A percentile compares a stretch with the other conserved stretches of the same genome.
Conservation (phyloP, 2,113 vertebrate genomes). For the Caloenas nicobarica region DNA sequence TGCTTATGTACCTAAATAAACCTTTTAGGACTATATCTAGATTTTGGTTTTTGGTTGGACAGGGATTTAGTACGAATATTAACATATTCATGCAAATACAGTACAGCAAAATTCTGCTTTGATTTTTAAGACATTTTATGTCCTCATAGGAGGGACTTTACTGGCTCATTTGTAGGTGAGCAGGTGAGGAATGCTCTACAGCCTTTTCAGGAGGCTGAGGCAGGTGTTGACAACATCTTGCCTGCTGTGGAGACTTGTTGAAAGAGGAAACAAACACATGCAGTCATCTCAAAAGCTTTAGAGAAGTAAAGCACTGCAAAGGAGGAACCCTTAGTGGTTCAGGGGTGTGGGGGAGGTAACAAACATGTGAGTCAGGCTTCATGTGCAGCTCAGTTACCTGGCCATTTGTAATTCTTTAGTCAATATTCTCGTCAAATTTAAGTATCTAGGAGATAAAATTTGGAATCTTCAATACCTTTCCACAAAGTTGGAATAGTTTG, state of each 20-base stretch:
- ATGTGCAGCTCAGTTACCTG: background rate
- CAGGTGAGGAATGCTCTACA: background rate
- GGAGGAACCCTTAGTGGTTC: background rate
- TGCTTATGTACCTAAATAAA: background rate
- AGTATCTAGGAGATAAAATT: background rate
- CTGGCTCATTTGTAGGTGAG: background rate
- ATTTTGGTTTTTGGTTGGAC: accelerated
- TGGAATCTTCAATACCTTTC: background rate
- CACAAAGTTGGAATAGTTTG: background rate
- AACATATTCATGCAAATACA: background rate
- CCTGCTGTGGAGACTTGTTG: background rate
- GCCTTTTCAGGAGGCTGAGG: background rate
- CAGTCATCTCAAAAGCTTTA: background rate
- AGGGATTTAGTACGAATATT: background rate
- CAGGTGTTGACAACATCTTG: background rate
- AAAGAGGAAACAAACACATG: background rate
- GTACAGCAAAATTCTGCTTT: background rate
- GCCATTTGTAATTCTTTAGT: background rate
- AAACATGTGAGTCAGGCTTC: background rate
- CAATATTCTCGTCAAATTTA: background rate
- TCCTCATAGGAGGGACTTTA: background rate
- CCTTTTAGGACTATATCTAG: background rate
- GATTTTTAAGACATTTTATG: background rate
- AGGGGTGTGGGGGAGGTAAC: background rate
- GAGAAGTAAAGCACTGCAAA: background rate